These are phyloP conservation scores for Mastacembelus armatus DNA, from an alignment of 2,797 vertebrate species.

Conservation along the genomic window DNA sequence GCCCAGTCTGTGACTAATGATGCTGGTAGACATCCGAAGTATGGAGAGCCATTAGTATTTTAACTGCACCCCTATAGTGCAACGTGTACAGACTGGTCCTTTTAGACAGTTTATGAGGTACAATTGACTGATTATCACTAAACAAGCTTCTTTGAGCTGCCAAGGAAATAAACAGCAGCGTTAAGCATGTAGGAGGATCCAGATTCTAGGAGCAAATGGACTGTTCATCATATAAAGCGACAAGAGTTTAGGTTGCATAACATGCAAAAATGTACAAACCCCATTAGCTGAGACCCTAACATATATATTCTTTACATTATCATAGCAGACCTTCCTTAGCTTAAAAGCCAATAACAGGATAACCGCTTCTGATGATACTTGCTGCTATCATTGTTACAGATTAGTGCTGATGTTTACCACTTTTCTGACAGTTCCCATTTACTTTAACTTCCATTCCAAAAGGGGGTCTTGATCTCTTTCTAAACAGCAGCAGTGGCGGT, in stretches of 20 bases:
- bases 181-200: constrained; percentile 16
- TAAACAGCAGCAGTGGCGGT: constrained; percentile 50
- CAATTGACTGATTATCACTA: constrained; percentile 43
- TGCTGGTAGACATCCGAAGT: constrained; percentile 37
- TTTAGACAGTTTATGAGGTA: constrained; percentile 58
- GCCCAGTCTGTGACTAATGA: constrained; percentile 44
- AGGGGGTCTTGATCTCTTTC: constrained; percentile 59
- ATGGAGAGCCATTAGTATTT: constrained; percentile 14
- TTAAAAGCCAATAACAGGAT: constrained; percentile 53
- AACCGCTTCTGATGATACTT: constrained; percentile 54
- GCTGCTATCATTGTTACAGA: constrained; percentile 58
- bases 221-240: constrained; percentile 28
- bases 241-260: constrained; percentile 50
- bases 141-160: constrained; percentile 43
- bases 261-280: constrained; percentile 18
- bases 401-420: constrained; percentile 63
- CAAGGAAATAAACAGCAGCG: constrained; percentile 23
- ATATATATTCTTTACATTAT: constrained; percentile 35
- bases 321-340: constrained; percentile 7
- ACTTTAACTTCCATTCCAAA: constrained; percentile 34
- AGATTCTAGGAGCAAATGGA: constrained; percentile 21
- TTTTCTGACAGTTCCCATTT: constrained; percentile 64
- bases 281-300: constrained; percentile 33
- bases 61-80: constrained; percentile 19
- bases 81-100: constrained; percentile 25